Base-by-base conservation (phyloP, 1,140 invertebrate genomes). In the Telenomus remus region DNA sequence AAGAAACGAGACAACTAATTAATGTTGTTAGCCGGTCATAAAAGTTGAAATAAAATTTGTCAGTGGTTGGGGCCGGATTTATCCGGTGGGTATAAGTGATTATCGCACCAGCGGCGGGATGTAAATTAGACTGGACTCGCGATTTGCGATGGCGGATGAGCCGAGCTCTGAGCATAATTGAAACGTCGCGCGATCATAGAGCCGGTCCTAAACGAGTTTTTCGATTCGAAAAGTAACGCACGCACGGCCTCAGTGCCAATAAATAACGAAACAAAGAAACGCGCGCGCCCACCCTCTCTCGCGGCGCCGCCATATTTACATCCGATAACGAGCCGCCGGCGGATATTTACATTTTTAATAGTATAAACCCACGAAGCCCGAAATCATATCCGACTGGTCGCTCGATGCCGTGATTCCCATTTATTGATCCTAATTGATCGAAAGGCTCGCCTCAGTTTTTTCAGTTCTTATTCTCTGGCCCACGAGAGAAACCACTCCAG, bases 311-410 rank as follows among this genome's bases (percentile, higher is more conserved):
- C 81, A 84, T 86, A 87, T 87, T 86, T 87, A 87, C 82, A 87
- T 85, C 79, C 82, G 84, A 86, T 87, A 87, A 87, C 85, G 85
- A 87, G 85, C 83, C 85, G 83, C 84, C 83, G 79, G 78, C 76
- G 85, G 83, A 87, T 86, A 87, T 87, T 87, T 87, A 87, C 86
- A 87, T 87, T 86, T 87, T 87, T 87, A 87, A 87, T 86, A 85
- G 80, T 85, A 84, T 86, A 87, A 86, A 85, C 84, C 84, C 75
- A 85, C 84, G 82, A 76, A 81, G 80, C 79, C 61, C 68, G 61
- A 73, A 66, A 66, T 66, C 65, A 57, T 64, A 74, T 61, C 74
- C 66, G 69, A 71, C 76, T 71, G 68, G 68, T 77, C 76, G 65
- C 66, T 56, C 55, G 72, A 72, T 71, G 63, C 76, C 68, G 55